These are phyloP conservation scores for Eupithecia subfuscata DNA, from an alignment of 2,888 invertebrate genomes.

Conservation along the genomic window DNA sequence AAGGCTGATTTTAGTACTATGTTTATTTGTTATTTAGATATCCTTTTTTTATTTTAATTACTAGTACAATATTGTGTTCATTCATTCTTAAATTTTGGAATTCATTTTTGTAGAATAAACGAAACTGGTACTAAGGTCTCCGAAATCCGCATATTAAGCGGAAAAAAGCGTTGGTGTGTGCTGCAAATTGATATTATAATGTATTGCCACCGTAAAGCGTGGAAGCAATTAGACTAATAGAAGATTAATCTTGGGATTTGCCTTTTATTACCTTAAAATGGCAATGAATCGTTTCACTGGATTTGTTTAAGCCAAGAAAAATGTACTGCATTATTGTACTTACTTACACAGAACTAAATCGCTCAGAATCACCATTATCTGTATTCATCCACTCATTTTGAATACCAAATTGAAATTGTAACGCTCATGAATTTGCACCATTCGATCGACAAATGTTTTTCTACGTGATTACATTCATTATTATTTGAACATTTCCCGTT, in stretches of 20 bases:
- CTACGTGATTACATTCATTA: background rate
- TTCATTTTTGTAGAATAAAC: background rate
- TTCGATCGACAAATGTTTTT: background rate
- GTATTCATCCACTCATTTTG: background rate
- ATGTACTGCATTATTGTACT: background rate
- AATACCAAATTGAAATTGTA: background rate
- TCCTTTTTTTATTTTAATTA: no score
- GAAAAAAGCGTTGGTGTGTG: slow-evolving; percentile 19
- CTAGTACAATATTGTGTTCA: no score
- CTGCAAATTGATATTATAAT: slow-evolving; percentile 16
- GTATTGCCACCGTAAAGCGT: slow-evolving; percentile 10
- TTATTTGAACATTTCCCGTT: background rate
- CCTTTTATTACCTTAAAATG: background rate
- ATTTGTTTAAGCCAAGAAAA: background rate
- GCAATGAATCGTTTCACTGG: background rate
- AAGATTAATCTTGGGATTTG: slow-evolving; percentile 4
- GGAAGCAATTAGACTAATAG: slow-evolving; percentile 2
- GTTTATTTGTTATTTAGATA: no score
- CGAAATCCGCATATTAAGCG: slow-evolving; percentile 22
- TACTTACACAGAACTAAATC: background rate
- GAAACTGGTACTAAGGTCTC: background rate
- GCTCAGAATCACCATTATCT: background rate
- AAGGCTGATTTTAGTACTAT: no score
- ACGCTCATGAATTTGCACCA: background rate
- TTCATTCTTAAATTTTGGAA: no score